Evolutionary conservation across 1,140 invertebrate species (phyloP).

Genomic region (Hirudo medicinalis): DNA sequence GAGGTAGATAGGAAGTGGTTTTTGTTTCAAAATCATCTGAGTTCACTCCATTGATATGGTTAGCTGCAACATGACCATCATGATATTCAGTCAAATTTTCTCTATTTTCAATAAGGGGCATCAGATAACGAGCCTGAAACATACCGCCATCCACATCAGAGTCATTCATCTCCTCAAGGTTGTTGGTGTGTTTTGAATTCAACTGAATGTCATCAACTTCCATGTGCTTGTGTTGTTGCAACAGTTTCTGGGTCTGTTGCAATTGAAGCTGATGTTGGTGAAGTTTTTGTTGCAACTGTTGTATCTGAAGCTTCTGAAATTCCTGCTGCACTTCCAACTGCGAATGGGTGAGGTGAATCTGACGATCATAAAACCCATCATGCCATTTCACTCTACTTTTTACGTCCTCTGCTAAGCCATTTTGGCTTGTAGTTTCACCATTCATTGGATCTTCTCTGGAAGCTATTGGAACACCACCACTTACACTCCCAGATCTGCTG

Average conservation of each 20-base stretch:
- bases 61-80: neutral
- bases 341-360: constrained; percentile 1
- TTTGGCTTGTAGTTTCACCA: too few relatives aligned
- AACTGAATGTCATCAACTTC: neutral
- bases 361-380: neutral
- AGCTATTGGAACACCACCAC: too few relatives aligned
- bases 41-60: too few relatives aligned
- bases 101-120: constrained; percentile 8
- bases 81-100: neutral
- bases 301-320: constrained; percentile 7
- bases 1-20: neutral
- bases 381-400: too few relatives aligned
- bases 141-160: neutral
- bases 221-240: neutral
- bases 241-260: neutral
- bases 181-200: neutral
- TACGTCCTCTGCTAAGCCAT: too few relatives aligned
- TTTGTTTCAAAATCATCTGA: neutral
- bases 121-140: neutral
- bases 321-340: neutral
- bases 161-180: neutral
- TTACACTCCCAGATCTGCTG: too few relatives aligned
- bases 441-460: too few relatives aligned
- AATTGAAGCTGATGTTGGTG: constrained; percentile 1
- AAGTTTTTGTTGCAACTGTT: constrained; percentile 5